Conservation (phyloP, 2,888 invertebrate genomes). For the Mythimna pallens region DNA sequence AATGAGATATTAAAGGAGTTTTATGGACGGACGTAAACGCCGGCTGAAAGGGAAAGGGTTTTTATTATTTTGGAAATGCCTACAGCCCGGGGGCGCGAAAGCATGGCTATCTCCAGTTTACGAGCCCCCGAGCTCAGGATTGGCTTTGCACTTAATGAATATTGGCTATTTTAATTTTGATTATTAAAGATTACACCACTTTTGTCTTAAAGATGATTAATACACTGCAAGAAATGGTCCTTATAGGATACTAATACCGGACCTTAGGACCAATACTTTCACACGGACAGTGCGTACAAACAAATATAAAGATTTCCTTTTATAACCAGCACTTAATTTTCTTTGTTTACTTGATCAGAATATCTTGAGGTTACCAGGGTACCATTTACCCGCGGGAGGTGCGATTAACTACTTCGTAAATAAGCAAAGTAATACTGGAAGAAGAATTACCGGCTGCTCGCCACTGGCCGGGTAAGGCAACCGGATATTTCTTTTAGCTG, state of each 20-base stretch:
- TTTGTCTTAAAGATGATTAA: neutral
- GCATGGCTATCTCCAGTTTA: slow-evolving; percentile 65
- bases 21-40: slow-evolving; percentile 63
- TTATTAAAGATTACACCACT: slow-evolving; percentile 27
- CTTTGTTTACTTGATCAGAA: slow-evolving; percentile 62
- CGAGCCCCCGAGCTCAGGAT: slow-evolving; percentile 60
- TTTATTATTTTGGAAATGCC: slow-evolving; percentile 69
- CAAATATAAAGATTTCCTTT: slow-evolving; percentile 43
- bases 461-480: slow-evolving; percentile 84
- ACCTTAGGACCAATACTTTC: slow-evolving; percentile 25
- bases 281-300: slow-evolving; percentile 21
- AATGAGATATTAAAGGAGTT: slow-evolving; percentile 67
- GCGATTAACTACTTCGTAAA: slow-evolving; percentile 86
- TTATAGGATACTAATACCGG: neutral
- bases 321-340: slow-evolving; percentile 49
- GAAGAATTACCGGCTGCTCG: slow-evolving; percentile 86
- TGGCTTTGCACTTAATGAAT: slow-evolving; percentile 59
- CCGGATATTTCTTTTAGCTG: slow-evolving; percentile 91
- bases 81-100: slow-evolving; percentile 57
- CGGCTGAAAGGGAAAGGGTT: slow-evolving; percentile 60
- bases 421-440: slow-evolving; percentile 86
- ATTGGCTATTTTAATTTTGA: slow-evolving; percentile 56
- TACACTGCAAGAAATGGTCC: neutral
- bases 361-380: slow-evolving; percentile 69
- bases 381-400: slow-evolving; percentile 76